These are phyloP conservation scores for Zoanthus sociatus DNA, from an alignment of 92 coral and sea anemone genomes.

Conservation along the genomic window DNA sequence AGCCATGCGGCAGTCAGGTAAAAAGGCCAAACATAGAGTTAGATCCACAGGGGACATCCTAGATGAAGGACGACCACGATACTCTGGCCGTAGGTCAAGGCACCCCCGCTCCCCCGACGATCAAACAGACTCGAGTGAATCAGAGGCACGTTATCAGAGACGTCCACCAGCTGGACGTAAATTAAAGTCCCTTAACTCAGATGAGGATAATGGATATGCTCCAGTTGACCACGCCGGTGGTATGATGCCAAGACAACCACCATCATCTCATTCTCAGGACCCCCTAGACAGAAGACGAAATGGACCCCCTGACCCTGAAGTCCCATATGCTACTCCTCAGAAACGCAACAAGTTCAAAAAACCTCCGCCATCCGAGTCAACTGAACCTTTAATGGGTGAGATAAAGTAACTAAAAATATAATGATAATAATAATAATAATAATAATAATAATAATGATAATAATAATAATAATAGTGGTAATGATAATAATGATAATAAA, in stretches of 20 bases:
- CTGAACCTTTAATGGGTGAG: slow-evolving; percentile 42
- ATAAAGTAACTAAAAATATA: no score
- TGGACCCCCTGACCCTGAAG: slow-evolving; percentile 70
- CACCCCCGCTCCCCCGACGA: slow-evolving; percentile 65
- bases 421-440: no score
- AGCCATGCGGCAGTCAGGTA: slow-evolving; percentile 89
- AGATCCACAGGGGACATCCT: slow-evolving; percentile 82
- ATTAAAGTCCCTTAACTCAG: slow-evolving; percentile 45
- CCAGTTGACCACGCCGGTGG: slow-evolving; percentile 50
- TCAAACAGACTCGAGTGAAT: slow-evolving; percentile 78
- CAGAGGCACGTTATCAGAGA: slow-evolving; percentile 58
- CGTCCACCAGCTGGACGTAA: slow-evolving; percentile 53
- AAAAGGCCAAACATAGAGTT: slow-evolving; percentile 71
- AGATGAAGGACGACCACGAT: slow-evolving; percentile 57
- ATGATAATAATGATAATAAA: no score
- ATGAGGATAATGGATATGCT: slow-evolving; percentile 68
- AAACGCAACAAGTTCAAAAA: slow-evolving; percentile 58
- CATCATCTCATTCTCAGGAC: slow-evolving; percentile 39
- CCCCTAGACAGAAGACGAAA: slow-evolving; percentile 52
- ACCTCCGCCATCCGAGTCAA: slow-evolving; percentile 15
- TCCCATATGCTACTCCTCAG: slow-evolving; percentile 64
- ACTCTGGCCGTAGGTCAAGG: slow-evolving; percentile 58
- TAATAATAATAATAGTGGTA: no score
- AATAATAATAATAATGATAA: no score
- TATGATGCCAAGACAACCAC: slow-evolving; percentile 50